Conservation (phyloP, 2,113 vertebrate species). For the Heterotis niloticus region DNA sequence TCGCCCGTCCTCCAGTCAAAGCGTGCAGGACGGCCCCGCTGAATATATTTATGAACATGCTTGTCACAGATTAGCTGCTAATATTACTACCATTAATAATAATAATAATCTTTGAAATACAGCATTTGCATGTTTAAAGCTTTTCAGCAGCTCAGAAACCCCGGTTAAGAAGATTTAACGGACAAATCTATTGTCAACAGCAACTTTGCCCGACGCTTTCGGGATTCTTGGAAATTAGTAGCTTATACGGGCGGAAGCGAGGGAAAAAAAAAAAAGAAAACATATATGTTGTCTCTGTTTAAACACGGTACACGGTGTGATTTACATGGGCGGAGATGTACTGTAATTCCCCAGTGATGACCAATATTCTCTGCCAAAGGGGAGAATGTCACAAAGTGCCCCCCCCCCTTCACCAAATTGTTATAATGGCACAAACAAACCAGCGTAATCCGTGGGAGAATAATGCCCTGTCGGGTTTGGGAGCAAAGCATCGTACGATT, state of each 20-base stretch:
- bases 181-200: constrained; percentile 23
- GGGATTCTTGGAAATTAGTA: neutral
- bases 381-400: constrained; percentile 12
- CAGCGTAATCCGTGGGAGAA: constrained; percentile 11
- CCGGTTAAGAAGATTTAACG: constrained; percentile 16
- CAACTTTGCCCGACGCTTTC: constrained; percentile 7
- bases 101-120: no score
- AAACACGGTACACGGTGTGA: no score
- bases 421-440: constrained; percentile 17
- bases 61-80: constrained; percentile 19
- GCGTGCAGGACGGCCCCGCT: neutral
- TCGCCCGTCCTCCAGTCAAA: neutral
- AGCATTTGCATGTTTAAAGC: constrained; percentile 17
- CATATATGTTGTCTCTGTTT: no score
- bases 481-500: no score
- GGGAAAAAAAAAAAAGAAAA: neutral
- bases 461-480: neutral
- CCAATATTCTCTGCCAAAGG: neutral
- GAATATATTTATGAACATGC: constrained; percentile 21
- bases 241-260: no score
- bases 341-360: neutral
- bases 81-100: no score
- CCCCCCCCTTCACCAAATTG: neutral
- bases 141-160: neutral
- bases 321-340: neutral